These are phyloP conservation scores for Chalcosyrphus nemorum DNA, from an alignment of 2,888 invertebrate genomes.

Conservation along the genomic window DNA sequence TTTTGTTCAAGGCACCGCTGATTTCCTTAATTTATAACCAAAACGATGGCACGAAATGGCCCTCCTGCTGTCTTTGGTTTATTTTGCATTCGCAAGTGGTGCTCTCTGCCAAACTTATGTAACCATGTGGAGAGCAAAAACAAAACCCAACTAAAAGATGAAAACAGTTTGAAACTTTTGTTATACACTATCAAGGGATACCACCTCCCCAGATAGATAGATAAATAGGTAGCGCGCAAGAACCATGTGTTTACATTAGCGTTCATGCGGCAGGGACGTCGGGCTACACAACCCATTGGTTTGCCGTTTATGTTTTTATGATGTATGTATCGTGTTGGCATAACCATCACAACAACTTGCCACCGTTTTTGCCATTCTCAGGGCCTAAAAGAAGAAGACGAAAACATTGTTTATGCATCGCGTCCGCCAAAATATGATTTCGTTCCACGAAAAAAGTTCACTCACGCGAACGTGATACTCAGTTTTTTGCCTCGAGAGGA, in stretches of 20 bases:
- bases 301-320: conserved; percentile 51
- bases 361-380: conserved; percentile 29
- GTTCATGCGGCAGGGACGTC: conserved; percentile 34
- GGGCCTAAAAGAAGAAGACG: conserved; percentile 17
- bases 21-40: conserved; percentile 60
- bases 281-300: conserved; percentile 33
- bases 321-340: conserved; percentile 54
- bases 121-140: background rate
- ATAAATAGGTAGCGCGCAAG: background rate
- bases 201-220: background rate
- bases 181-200: conserved; percentile 27
- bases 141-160: background rate
- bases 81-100: conserved; percentile 26
- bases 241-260: conserved; percentile 49
- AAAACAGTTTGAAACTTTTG: conserved; percentile 48
- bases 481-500: background rate
- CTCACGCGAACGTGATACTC: conserved; percentile 50
- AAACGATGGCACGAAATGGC: conserved; percentile 48
- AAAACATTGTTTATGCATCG: conserved; percentile 68
- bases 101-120: conserved; percentile 19
- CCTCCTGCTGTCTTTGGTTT: background rate
- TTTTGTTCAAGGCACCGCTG: conserved; percentile 30
- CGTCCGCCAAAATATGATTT: conserved; percentile 66
- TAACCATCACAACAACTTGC: conserved; percentile 62
- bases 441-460: conserved; percentile 45